Percentiles rank a stretch among this genome's conserved stretches.
Evolutionary conservation across 2,797 vertebrate species (phyloP).

Genomic region (Xiphophorus birchmanni): DNA sequence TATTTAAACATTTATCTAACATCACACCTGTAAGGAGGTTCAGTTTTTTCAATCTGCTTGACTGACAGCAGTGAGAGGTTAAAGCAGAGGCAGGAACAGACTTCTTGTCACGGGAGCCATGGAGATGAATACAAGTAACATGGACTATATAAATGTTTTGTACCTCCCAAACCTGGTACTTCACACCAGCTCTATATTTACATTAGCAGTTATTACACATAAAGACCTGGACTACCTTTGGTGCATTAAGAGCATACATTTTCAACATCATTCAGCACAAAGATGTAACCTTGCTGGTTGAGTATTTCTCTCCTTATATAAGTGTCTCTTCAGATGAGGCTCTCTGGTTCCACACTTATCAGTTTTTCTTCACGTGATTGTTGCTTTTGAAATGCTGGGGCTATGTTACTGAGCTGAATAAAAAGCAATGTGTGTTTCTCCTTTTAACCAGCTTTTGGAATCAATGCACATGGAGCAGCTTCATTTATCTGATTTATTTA

Average conservation of each 20-base stretch:
- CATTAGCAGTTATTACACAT: not conserved
- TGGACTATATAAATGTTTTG: not conserved
- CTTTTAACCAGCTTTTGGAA: not conserved
- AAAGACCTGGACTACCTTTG: not conserved
- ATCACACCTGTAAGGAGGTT: not conserved
- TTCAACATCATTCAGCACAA: constrained; percentile 1
- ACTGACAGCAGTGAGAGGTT: not conserved
- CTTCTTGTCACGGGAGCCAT: not conserved
- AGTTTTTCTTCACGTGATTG: not conserved
- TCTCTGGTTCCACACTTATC: not conserved
- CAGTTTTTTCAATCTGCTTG: not conserved
- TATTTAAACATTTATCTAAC: not conserved
- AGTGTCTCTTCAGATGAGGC: constrained; percentile 28
- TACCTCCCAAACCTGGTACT: not conserved
- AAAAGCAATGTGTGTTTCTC: not conserved
- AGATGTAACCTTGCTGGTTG: constrained; percentile 18
- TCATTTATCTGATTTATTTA: not conserved
- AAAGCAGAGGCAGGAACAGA: not conserved
- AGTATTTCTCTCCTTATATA: constrained; percentile 2
- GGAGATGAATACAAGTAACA: not conserved
- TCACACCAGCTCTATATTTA: not conserved
- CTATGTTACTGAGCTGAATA: not conserved
- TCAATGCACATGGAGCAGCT: not conserved
- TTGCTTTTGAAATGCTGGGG: not conserved
- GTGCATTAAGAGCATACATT: constrained; percentile 3